Conservation (phyloP, 2,888 invertebrate species). For the Lithosia quadra region DNA sequence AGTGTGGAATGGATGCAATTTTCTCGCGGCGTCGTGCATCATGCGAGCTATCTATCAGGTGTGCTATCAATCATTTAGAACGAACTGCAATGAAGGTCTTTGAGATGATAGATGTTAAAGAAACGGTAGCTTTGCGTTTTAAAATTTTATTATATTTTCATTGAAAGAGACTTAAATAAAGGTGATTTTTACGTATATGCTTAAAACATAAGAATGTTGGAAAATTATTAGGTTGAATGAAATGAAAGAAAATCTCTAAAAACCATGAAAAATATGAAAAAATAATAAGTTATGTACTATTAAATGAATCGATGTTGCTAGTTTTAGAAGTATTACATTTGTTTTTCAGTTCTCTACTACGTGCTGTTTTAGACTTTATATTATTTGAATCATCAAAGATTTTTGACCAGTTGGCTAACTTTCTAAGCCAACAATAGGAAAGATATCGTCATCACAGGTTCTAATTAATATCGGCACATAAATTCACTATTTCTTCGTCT, state of each 20-base stretch:
- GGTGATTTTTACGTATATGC: not conserved
- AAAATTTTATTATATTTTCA: not conserved
- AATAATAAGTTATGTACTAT: not conserved
- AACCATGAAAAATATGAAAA: not conserved
- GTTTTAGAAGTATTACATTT: not conserved
- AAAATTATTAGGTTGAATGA: not conserved
- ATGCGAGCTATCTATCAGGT: constrained; percentile 56
- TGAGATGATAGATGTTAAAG: constrained; percentile 25
- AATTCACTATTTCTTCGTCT: not conserved
- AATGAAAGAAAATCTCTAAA: not conserved
- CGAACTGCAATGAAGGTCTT: constrained; percentile 43
- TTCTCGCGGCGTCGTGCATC: constrained; percentile 51
- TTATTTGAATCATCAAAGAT: too few relatives aligned
- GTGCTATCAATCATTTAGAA: constrained; percentile 59
- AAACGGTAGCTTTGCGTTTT: constrained; percentile 10
- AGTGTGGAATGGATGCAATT: constrained; percentile 60
- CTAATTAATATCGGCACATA: not conserved
- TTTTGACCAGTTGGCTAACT: not conserved
- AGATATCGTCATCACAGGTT: not conserved
- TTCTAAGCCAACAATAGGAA: not conserved
- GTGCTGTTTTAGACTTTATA: too few relatives aligned
- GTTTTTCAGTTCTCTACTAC: not conserved
- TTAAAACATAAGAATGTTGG: too few relatives aligned
- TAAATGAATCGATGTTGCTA: not conserved
- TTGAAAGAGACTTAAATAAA: not conserved